phyloP scores from a whole-genome alignment of 2,888 invertebrate species.

The Pristionchus maxplancki region DNA sequence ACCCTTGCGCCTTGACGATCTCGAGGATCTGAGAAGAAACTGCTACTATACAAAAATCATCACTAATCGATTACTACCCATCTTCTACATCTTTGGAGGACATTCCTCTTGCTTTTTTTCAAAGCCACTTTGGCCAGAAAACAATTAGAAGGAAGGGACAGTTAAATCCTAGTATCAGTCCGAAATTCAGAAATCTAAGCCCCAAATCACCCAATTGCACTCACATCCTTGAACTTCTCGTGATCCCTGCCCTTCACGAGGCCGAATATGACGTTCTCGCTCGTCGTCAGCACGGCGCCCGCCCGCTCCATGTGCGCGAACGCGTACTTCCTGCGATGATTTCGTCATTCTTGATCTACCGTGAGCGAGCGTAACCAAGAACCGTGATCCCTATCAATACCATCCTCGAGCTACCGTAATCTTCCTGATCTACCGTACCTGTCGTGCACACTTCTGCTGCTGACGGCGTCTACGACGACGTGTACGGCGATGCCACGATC shows the following conservation, averaged over 20 bases:
- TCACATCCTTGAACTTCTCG: conserved; percentile 44
- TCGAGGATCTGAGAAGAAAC: too few relatives aligned
- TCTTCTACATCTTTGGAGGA: too few relatives aligned
- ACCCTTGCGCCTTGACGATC: too few relatives aligned
- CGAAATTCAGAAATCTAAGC: too few relatives aligned
- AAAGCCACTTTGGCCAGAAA: too few relatives aligned
- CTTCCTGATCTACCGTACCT: conserved; percentile 73
- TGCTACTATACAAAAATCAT: too few relatives aligned
- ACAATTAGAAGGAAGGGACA: too few relatives aligned
- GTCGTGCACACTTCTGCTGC: conserved; percentile 80
- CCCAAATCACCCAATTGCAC: too few relatives aligned
- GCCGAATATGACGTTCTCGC: conserved; percentile 47
- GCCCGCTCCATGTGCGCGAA: conserved; percentile 46
- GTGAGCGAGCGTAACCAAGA: too few relatives aligned
- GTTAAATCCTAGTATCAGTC: too few relatives aligned
- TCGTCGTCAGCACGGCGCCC: conserved; percentile 46
- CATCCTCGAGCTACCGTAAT: neutral
- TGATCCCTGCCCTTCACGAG: conserved; percentile 38
- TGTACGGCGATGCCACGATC: conserved; percentile 81
- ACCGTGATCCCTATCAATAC: neutral
- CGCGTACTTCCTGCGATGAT: conserved; percentile 39
- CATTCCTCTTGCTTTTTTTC: too few relatives aligned
- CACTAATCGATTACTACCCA: too few relatives aligned
- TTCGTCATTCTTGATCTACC: neutral
- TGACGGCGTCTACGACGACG: conserved; percentile 82